Conservation (phyloP, 2,113 vertebrate genomes). For the Stegastes partitus region DNA sequence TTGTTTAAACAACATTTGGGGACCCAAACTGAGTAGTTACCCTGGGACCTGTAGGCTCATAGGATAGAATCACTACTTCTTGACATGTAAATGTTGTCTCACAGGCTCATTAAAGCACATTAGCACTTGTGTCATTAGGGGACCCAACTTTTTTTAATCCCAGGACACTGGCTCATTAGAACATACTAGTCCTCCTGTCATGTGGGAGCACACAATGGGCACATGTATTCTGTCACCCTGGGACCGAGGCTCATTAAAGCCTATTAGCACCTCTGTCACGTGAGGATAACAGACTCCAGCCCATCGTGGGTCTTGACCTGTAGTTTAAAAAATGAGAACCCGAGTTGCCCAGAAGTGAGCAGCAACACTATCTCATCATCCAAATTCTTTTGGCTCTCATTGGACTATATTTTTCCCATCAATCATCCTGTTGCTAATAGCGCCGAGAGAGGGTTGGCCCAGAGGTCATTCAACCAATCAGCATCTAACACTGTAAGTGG, state of each 20-base stretch:
- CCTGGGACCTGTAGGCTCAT: slow-evolving; percentile 47
- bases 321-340: slow-evolving; percentile 39
- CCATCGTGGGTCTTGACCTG: slow-evolving; percentile 55
- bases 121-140: slow-evolving; percentile 39
- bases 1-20: slow-evolving; percentile 26
- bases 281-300: slow-evolving; percentile 46
- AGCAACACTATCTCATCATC: slow-evolving; percentile 42
- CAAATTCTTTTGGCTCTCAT: slow-evolving; percentile 39
- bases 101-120: slow-evolving; percentile 58
- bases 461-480: slow-evolving; percentile 75
- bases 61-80: slow-evolving; percentile 19
- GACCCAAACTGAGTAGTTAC: slow-evolving; percentile 27
- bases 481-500: slow-evolving; percentile 56
- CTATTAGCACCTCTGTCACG: slow-evolving; percentile 57
- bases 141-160: slow-evolving; percentile 10
- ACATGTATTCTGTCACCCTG: slow-evolving; percentile 36
- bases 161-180: slow-evolving; percentile 46
- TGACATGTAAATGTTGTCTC: slow-evolving; percentile 32
- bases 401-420: slow-evolving; percentile 57
- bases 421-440: slow-evolving; percentile 61
- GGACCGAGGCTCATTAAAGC: slow-evolving; percentile 58
- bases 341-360: slow-evolving; percentile 25
- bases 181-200: slow-evolving; percentile 45
- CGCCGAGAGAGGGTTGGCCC: slow-evolving; percentile 47
- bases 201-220: slow-evolving; percentile 34